phyloP scores from a whole-genome alignment of 2,888 invertebrate genomes.

The Pecten maximus region DNA sequence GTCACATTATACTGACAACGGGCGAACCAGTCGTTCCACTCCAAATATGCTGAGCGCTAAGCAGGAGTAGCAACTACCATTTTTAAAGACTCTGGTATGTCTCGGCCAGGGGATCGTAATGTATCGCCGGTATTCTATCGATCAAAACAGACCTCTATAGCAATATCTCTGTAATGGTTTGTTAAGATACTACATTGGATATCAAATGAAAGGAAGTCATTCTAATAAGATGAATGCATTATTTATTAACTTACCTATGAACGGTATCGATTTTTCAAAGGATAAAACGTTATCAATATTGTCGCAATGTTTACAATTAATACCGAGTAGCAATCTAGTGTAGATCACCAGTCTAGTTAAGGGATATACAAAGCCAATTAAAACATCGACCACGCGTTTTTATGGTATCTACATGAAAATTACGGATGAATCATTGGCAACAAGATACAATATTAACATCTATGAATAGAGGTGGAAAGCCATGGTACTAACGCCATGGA shows the following conservation, averaged over 20 bases:
- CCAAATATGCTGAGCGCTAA: not conserved
- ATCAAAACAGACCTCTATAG: not conserved
- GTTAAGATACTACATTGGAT: not conserved
- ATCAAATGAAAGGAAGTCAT: not conserved
- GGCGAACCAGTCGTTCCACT: too few relatives aligned
- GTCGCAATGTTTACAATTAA: not conserved
- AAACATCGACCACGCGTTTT: not conserved
- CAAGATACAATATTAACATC: too few relatives aligned
- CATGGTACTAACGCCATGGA: too few relatives aligned
- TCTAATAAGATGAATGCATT: not conserved
- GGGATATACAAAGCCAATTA: not conserved
- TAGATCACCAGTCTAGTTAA: not conserved
- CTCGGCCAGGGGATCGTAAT: not conserved
- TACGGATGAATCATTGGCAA: too few relatives aligned
- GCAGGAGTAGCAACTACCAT: not conserved
- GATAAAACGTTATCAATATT: not conserved
- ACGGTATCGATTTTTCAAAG: not conserved
- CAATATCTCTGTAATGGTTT: not conserved
- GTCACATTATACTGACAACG: too few relatives aligned
- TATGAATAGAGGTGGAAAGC: too few relatives aligned
- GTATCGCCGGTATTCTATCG: not conserved
- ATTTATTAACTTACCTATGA: not conserved
- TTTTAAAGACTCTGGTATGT: not conserved
- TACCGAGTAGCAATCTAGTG: not conserved
- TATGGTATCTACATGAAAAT: too few relatives aligned